A percentile compares a stretch with the other conserved stretches of the same genome.
Evolutionary conservation across 2,113 vertebrate species (phyloP).

Genomic region (Phycodurus eques): DNA sequence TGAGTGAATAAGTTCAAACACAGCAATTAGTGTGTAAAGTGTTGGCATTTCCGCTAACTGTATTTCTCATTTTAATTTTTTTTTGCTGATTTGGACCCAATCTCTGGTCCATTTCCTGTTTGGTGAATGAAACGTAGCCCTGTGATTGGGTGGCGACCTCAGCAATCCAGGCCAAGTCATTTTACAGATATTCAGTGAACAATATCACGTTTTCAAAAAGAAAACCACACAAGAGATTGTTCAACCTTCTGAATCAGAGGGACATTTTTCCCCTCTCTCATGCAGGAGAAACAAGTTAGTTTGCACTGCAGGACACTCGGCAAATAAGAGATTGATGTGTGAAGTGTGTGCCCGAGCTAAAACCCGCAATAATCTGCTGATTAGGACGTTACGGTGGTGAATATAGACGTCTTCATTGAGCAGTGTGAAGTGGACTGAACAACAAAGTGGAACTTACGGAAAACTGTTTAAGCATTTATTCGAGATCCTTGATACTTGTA

Average conservation of each 20-base stretch:
- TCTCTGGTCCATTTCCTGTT: too few species aligned
- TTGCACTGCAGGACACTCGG: conserved; percentile 24
- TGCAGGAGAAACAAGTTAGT: background rate
- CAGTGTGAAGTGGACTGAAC: background rate
- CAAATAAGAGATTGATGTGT: conserved; percentile 35
- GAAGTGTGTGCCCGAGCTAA: conserved; percentile 25
- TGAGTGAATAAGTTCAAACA: too few species aligned
- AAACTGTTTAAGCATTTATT: background rate
- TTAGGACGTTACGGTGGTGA: conserved; percentile 36
- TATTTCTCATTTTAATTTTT: too few species aligned
- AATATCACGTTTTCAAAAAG: too few species aligned
- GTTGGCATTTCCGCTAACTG: too few species aligned
- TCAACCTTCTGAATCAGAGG: conserved; percentile 6
- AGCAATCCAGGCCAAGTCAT: too few species aligned
- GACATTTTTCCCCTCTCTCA: conserved; percentile 5
- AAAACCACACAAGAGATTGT: conserved; percentile 4
- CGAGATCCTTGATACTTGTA: too few species aligned
- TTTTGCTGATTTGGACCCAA: too few species aligned
- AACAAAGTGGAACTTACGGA: background rate
- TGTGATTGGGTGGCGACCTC: too few species aligned
- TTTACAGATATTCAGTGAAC: too few species aligned
- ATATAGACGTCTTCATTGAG: conserved; percentile 28
- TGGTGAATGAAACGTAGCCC: too few species aligned
- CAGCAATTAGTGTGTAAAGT: too few species aligned
- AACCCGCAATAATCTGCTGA: conserved; percentile 41